Base-by-base conservation (phyloP, 2,888 invertebrate genomes). In the Drosophila niveifrons region DNA sequence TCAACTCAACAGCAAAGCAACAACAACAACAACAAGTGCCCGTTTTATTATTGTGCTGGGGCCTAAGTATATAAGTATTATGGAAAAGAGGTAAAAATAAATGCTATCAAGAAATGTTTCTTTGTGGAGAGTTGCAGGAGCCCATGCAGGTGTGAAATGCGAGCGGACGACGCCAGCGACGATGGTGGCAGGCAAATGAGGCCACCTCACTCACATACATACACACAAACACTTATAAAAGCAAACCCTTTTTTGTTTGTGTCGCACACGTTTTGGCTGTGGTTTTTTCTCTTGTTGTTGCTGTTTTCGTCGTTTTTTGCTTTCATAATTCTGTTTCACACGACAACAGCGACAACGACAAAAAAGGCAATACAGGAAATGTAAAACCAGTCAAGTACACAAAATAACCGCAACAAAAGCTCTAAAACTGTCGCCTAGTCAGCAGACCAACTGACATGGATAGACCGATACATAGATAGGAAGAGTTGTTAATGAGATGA, bases 321-420 rank as follows among this genome's bases (percentile, higher is more conserved):
- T 73, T 74, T 66, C 78, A 83, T 71, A 74, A 80, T 86, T 82
- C 70, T 75, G 79, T 72, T 70, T 74, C 75, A 75, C 75, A 72
- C 69, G 58, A 63, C 63, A 39, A 36, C 36, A n/a, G 70, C 65
- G n/a, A 66, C 28, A 66, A 46, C 58, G 70, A 80, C 83, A 78
- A 80, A 81, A 84, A 81, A 73, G 71, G 68, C 67, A 53, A 84
- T 72, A 89, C 85, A 89, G 85, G 85, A 85, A 85, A 85, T 85
- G 85, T 87, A 77, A 89, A 84, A 81, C 81, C 76, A 79, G 75
- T 75, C 72, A 76, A 82, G 73, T 74, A 85, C 83, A 80, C 80
- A 64, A 69, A 80, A 78, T 67, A 72, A 79, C 81, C 67, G 68
- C 78, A 80, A 47, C 65, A 58, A 70, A 70, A 61, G 65, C 72